Percentiles rank a stretch among this genome's conserved stretches.
Conservation (phyloP, 2,113 vertebrate genomes). For the Festucalex cinctus region DNA sequence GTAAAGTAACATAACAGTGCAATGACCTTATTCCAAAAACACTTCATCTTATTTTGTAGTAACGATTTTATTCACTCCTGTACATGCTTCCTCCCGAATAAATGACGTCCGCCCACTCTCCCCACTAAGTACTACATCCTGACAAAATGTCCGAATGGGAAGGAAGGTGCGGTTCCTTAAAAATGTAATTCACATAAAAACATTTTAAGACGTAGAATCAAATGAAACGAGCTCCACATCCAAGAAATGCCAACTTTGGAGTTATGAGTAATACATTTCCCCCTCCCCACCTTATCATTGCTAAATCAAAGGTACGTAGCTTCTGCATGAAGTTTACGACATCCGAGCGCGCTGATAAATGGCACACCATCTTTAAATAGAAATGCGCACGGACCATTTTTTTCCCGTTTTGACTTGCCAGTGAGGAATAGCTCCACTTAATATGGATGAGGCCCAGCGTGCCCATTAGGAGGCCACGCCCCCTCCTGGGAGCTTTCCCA, state of each 20-base stretch:
- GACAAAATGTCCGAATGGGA: conserved; percentile 30
- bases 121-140: not conserved
- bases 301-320: conserved; percentile 53
- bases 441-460: conserved; percentile 43
- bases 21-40: too few relatives aligned
- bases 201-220: conserved; percentile 41
- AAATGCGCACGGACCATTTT: conserved; percentile 25
- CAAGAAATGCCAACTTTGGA: conserved; percentile 43
- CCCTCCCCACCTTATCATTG: conserved; percentile 6
- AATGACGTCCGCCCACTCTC: not conserved
- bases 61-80: too few relatives aligned
- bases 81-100: not conserved
- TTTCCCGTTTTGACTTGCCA: conserved; percentile 1
- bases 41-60: too few relatives aligned
- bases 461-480: conserved; percentile 44
- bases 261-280: conserved; percentile 40
- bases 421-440: conserved; percentile 5
- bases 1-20: too few relatives aligned
- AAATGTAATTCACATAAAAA: conserved; percentile 5
- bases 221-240: conserved; percentile 28
- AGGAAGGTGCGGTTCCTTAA: conserved; percentile 25
- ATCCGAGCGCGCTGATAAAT: conserved; percentile 40
- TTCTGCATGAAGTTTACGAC: conserved; percentile 57
- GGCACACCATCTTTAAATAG: conserved; percentile 40
- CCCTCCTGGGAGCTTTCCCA: conserved; percentile 23